phyloP scores from a whole-genome alignment of 2,797 vertebrate genomes.

The Allobates femoralis region DNA sequence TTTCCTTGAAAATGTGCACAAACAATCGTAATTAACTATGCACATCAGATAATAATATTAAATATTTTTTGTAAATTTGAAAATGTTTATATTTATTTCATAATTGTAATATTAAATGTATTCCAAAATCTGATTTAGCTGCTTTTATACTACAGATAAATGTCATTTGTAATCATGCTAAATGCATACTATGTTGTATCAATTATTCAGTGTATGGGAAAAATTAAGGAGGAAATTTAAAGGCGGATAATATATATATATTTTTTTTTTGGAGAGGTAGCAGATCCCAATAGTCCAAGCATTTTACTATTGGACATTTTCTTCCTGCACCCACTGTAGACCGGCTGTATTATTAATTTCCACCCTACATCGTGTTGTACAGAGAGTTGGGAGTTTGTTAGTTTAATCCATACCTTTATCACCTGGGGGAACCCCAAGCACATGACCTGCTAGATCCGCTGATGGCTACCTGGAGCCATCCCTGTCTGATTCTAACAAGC shows the following conservation, averaged over 20 bases:
- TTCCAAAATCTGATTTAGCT: too few relatives aligned
- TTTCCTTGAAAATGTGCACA: neutral
- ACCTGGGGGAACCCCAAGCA: slow-evolving; percentile 33
- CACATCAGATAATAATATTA: too few relatives aligned
- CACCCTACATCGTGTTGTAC: neutral
- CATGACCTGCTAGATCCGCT: slow-evolving; percentile 43
- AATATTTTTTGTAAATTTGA: neutral
- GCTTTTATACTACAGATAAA: neutral
- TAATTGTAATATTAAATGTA: neutral
- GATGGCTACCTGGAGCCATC: slow-evolving; percentile 43
- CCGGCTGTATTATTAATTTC: neutral
- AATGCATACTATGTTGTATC: neutral
- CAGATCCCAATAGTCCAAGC: neutral
- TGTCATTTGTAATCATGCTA: neutral
- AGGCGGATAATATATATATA: neutral
- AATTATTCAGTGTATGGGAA: neutral
- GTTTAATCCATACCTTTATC: neutral
- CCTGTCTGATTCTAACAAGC: slow-evolving; percentile 20
- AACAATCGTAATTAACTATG: slow-evolving; percentile 7
- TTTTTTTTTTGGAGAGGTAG: neutral
- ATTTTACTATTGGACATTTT: neutral
- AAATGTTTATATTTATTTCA: neutral
- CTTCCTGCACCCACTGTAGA: neutral
- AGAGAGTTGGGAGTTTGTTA: neutral
- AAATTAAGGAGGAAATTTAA: neutral